Conservation (phyloP, 2,797 vertebrate genomes). For the Cynodonichthys magdalenae region DNA sequence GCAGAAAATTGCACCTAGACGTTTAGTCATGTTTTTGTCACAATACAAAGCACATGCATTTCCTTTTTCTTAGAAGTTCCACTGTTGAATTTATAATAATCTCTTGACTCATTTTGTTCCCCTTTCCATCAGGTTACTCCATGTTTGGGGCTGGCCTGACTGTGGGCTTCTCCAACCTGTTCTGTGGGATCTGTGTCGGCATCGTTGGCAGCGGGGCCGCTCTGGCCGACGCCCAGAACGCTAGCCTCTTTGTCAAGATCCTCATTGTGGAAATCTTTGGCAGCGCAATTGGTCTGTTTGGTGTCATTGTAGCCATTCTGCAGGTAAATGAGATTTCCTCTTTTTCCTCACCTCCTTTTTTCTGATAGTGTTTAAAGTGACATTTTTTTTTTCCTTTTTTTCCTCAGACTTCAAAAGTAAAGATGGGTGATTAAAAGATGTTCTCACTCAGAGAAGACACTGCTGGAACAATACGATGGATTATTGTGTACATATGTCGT, state of each 20-base stretch:
- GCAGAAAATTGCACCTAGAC: not conserved
- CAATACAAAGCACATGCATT: not conserved
- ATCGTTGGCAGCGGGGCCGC: constrained; percentile 98
- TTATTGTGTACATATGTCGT: constrained; percentile 88
- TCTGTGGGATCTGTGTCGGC: constrained; percentile 98
- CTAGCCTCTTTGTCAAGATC: constrained; percentile 97
- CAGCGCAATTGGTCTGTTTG: constrained; percentile 97
- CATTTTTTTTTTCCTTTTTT: constrained; percentile 1
- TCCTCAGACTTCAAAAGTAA: constrained; percentile 95
- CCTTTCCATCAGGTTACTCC: constrained; percentile 86
- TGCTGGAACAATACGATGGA: constrained; percentile 78
- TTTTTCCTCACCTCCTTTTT: not conserved
- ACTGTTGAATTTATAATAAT: not conserved
- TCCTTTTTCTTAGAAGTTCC: not conserved
- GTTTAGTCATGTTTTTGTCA: no score
- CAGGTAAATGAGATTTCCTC: constrained; percentile 83
- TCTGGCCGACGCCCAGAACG: constrained; percentile 95
- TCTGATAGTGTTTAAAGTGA: not conserved
- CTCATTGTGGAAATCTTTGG: constrained; percentile 99
- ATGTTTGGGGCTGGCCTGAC: constrained; percentile 99
- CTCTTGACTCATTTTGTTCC: constrained; percentile 17
- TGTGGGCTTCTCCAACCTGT: constrained; percentile 97
- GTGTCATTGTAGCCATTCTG: constrained; percentile 97
- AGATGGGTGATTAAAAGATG: constrained; percentile 93
- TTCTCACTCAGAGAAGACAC: constrained; percentile 47